Evolutionary conservation across 2,888 invertebrate species (phyloP).

Genomic region (Sympetrum striolatum): DNA sequence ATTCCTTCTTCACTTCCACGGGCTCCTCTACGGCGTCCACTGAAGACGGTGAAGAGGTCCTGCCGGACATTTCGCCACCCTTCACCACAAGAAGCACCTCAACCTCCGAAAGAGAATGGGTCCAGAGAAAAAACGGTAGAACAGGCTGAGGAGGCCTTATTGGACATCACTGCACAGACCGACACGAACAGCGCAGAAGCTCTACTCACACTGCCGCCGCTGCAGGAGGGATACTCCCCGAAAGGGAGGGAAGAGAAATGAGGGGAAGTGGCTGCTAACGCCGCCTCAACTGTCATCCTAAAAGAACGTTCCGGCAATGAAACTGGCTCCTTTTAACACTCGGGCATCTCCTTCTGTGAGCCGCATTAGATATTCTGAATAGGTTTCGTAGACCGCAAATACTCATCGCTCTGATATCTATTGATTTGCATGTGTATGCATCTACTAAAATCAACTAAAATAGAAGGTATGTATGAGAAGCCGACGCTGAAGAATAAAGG

Average conservation of each 20-base stretch:
- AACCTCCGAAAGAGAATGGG: no score
- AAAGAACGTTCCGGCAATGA: constrained; percentile 52
- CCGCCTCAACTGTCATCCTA: constrained; percentile 54
- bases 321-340: no score
- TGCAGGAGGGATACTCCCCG: constrained; percentile 14
- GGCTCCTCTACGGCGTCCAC: not conserved
- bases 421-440: no score
- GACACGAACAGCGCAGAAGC: constrained; percentile 42
- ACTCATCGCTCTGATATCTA: no score
- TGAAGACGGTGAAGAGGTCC: not conserved
- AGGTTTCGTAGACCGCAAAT: no score
- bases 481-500: no score
- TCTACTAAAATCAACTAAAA: no score
- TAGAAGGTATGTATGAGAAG: no score
- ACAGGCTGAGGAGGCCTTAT: no score
- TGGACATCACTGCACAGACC: not conserved
- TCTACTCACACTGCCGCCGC: not conserved
- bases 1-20: constrained; percentile 27
- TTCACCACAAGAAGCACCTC: not conserved
- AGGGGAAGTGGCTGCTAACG: constrained; percentile 49
- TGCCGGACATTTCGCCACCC: not conserved
- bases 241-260: constrained; percentile 48
- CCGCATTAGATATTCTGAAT: no score
- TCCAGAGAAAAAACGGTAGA: no score
- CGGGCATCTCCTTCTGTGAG: no score